A percentile compares a stretch with the other conserved stretches of the same genome.
phyloP scores from a whole-genome alignment of 2,797 vertebrate species.

The Eulemur rubriventer region DNA sequence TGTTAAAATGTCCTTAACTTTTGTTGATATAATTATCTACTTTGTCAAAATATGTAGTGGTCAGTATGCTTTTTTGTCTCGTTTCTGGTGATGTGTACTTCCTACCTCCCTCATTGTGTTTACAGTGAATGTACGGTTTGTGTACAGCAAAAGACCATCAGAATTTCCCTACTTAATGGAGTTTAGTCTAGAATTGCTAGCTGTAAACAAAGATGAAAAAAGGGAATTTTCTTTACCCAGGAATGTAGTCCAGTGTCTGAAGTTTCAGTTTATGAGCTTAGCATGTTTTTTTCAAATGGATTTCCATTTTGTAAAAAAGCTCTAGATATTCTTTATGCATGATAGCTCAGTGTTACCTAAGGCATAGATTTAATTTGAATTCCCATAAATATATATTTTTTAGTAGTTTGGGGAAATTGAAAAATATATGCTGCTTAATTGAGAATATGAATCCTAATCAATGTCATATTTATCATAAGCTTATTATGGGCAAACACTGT shows the following conservation, averaged over 20 bases:
- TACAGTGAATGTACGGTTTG: constrained; percentile 81
- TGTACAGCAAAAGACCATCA: constrained; percentile 75
- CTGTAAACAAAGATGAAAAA: constrained; percentile 85
- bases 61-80: constrained; percentile 59
- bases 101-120: constrained; percentile 85
- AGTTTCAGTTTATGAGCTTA: constrained; percentile 64
- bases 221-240: constrained; percentile 76
- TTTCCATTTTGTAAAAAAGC: constrained; percentile 66
- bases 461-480: background rate
- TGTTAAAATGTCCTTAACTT: constrained; percentile 60
- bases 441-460: background rate
- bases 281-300: constrained; percentile 66
- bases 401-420: background rate
- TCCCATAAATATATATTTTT: background rate
- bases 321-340: constrained; percentile 65
- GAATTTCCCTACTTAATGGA: constrained; percentile 81
- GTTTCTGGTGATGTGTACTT: constrained; percentile 73
- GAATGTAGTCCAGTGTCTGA: constrained; percentile 70
- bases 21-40: constrained; percentile 54
- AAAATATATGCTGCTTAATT: background rate
- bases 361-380: constrained; percentile 34
- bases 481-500: background rate
- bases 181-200: constrained; percentile 86
- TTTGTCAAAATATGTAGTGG: constrained; percentile 66
- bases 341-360: constrained; percentile 29